These are phyloP conservation scores for Noctua fimbriata DNA, from an alignment of 2,888 invertebrate species.

Conservation along the genomic window DNA sequence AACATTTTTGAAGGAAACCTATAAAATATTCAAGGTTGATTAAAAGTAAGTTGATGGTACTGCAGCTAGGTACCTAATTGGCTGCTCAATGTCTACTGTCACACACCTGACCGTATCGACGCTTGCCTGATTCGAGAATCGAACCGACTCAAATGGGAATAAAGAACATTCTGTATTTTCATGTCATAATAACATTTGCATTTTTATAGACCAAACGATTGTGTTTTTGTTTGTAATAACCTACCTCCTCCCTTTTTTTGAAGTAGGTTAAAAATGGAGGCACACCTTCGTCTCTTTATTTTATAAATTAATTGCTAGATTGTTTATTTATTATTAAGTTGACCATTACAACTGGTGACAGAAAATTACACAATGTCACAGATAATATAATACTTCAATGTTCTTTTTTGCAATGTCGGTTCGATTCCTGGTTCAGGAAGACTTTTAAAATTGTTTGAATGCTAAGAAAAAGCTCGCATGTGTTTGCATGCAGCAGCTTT, in stretches of 20 bases:
- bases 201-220: background rate
- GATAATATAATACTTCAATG: too few species aligned
- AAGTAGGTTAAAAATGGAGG: background rate
- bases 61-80: background rate
- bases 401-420: background rate
- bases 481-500: background rate
- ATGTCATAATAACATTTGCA: background rate
- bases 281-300: background rate
- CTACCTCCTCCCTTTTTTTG: background rate
- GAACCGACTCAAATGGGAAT: background rate
- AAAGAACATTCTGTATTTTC: background rate
- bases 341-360: background rate
- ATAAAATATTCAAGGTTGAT: slow-evolving; percentile 22
- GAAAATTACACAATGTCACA: background rate
- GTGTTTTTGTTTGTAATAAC: background rate
- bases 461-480: background rate
- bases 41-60: background rate
- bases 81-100: background rate
- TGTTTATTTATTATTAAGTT: background rate
- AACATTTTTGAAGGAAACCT: slow-evolving; percentile 8
- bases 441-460: background rate
- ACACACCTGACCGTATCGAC: background rate
- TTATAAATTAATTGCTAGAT: background rate
- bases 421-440: background rate
- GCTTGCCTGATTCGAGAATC: background rate